Evolutionary conservation across 2,797 vertebrate genomes (phyloP).

Genomic region (Danio aesculapii): DNA sequence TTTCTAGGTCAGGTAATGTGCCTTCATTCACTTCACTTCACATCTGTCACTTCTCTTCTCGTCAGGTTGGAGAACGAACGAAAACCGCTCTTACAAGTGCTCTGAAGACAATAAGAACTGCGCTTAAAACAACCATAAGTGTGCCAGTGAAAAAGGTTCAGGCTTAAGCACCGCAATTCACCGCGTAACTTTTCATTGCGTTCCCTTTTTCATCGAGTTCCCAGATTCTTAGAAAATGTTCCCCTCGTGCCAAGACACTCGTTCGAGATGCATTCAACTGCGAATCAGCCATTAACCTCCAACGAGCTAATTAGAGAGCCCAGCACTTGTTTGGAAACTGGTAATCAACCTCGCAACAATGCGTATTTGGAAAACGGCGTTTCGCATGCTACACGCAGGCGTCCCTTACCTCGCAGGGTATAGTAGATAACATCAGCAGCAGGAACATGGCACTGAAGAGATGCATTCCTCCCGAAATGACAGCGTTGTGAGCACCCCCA

Average conservation of each 20-base stretch:
- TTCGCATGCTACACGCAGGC: constrained; percentile 11
- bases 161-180: constrained; percentile 7
- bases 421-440: constrained; percentile 81
- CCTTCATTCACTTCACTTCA: constrained; percentile 69
- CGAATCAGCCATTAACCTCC: constrained; percentile 24
- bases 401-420: constrained; percentile 78
- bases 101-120: constrained; percentile 6
- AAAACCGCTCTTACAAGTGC: constrained; percentile 28
- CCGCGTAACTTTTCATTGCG: constrained; percentile 33
- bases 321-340: constrained; percentile 21
- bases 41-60: constrained; percentile 69
- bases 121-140: constrained; percentile 3
- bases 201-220: constrained; percentile 16
- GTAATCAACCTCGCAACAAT: constrained; percentile 12
- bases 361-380: constrained; percentile 31
- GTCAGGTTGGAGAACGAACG: constrained; percentile 53
- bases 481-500: constrained; percentile 70
- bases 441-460: constrained; percentile 86
- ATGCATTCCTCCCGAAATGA: constrained; percentile 81
- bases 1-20: constrained; percentile 75
- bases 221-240: constrained; percentile 14
- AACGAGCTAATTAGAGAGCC: constrained; percentile 10
- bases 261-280: constrained; percentile 4
- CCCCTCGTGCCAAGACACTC: background rate
- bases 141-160: background rate